Percentiles rank a stretch among this genome's conserved stretches.
Evolutionary conservation across 2,797 vertebrate genomes (phyloP).

Genomic region (Tenualosa thibaudeaui): DNA sequence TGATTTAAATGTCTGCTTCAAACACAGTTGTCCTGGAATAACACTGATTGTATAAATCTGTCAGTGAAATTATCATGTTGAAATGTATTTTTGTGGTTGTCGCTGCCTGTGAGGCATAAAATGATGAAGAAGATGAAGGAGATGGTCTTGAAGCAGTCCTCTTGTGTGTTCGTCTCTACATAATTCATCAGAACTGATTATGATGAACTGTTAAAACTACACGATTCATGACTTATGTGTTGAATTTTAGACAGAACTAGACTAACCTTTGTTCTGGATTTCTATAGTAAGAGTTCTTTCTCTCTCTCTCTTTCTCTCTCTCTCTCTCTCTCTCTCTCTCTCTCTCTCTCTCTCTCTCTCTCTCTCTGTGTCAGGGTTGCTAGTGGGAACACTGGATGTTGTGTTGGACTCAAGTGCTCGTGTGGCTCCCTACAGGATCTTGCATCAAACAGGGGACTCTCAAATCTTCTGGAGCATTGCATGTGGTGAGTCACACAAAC

Average conservation of each 20-base stretch:
- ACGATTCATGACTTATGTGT: background rate
- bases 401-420: slow-evolving; percentile 96
- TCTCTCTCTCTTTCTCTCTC: background rate
- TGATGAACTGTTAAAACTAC: background rate
- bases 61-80: background rate
- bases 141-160: background rate
- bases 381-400: slow-evolving; percentile 93
- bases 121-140: background rate
- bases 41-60: background rate
- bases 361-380: slow-evolving; percentile 69
- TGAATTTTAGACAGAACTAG: background rate
- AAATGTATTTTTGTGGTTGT: background rate
- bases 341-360: background rate
- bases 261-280: background rate
- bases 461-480: slow-evolving; percentile 95
- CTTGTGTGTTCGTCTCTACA: background rate
- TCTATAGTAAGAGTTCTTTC: background rate
- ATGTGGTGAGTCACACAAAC: slow-evolving; percentile 76
- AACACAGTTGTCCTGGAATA: background rate
- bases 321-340: background rate
- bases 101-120: background rate
- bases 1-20: background rate
- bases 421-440: slow-evolving; percentile 92
- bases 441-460: slow-evolving; percentile 92
- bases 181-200: background rate